Evolutionary conservation across 1,140 invertebrate species (phyloP), one percentile per base, ranked within the genome.

Genomic region (Dendroctonus ponderosae): DNA sequence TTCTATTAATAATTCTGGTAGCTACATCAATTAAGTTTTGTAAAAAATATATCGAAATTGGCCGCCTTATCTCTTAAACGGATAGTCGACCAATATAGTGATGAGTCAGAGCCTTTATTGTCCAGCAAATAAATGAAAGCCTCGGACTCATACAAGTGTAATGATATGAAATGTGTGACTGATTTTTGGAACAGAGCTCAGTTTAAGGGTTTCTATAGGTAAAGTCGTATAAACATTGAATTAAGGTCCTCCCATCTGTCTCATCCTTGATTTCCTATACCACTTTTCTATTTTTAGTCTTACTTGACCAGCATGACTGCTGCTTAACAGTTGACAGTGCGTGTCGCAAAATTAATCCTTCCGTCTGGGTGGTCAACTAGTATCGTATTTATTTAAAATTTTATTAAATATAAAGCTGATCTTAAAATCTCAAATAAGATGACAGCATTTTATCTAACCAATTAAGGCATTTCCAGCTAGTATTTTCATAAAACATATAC

Each of bases 111-210:
- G 51, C 41, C 52, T 63, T 46, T 5, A 42, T 40, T 14, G 38
- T 52, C 11, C 9, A 38, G 9, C 8, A 38, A 56, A 44, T 9
- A 26, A 53, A 62, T 14, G 5, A 54, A 69, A 67, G 66, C 69
- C 69, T 74, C 70, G 70, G 62, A 53, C 67, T 63, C 62, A 63
- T 68, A 48, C 61, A 56, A 69, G 69, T 72, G 72, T 71, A 64
- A 73, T 71, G 70, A 71, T 70, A 72, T 74, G 72, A 73, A 74
- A 74, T 76, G 77, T 74, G 76, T 78, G 75, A 76, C 75, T 77
- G 75, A 77, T 76, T 67, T 64, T 67, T 64, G 41, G 73, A 78
- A 77, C 76, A 77, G 76, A 77, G 76, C 75, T 77, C 72, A 76
- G 60, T 73, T 66, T 67, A 72, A 65, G 48, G 53, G 49, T 69